Base-by-base conservation (phyloP, 2,113 vertebrate genomes). In the Ptychochromis oligacanthus region DNA sequence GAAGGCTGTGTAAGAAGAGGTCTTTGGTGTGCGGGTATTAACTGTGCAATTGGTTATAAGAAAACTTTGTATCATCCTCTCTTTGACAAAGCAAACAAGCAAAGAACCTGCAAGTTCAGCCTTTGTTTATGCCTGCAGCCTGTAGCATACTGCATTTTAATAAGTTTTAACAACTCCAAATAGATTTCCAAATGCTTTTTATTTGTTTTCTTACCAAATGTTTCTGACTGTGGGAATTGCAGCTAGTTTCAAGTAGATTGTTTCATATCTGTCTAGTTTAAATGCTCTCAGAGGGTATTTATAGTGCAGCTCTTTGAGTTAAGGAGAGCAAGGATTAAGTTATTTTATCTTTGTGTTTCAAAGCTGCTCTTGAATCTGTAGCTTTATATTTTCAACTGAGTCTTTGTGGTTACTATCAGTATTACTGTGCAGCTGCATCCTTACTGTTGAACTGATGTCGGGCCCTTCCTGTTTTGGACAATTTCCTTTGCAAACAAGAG, bases 111-210 rank as follows among this genome's bases (percentile, higher is more conserved):
- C 31, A 13, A 82, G 58, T 74, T 65, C 40, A 83, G 65, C 64
- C 80, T 89, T 83, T 92, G 89, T 92, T 91, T 83, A 88, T 86
- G 90, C 86, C 89, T 82, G 88, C 75, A 90, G 92, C 84, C 78
- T 86, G 76, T 60, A 85, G 84, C 77, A 70, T 49, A 43, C 65
- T 75, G 78, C 82, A 89, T 88, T 65, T 82, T 77, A 88, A 88
- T 65, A 52, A 54, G 79, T 75, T 40, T 26, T 67, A 87, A 86
- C 76, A 83, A 79, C 59, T 84, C 64, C 76, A 87, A 88, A 87
- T 88, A 84, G 74, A 89, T 82, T 80, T 84, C 54, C 59, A 87
- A 86, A 89, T 77, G 65, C 46, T 89, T 38, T 75, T 65, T 75
- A 36, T 88, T 87, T 88, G 54, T 87, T 83, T 87, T 88, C 54